Conservation (phyloP, 2,113 vertebrate genomes). For the Elachura formosa region DNA sequence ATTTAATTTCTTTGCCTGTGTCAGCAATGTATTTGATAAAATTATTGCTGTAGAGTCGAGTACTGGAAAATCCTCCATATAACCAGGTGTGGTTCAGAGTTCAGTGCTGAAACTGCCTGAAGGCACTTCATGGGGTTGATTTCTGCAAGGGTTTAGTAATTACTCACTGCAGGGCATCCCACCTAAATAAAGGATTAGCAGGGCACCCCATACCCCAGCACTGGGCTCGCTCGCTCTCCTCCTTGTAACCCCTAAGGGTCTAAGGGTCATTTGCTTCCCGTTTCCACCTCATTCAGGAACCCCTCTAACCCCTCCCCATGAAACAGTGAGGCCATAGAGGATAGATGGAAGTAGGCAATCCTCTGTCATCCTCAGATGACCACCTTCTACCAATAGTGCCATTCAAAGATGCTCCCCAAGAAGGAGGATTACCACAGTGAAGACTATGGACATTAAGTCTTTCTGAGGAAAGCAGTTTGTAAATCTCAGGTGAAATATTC, state of each 20-base stretch:
- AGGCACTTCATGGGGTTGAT: not conserved
- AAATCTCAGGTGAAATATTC: not conserved
- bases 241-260: not conserved
- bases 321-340: fast-evolving
- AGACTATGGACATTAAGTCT: not conserved
- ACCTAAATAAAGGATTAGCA: not conserved
- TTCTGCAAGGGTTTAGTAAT: not conserved
- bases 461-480: not conserved
- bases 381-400: fast-evolving
- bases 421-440: not conserved
- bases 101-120: not conserved
- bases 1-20: not conserved
- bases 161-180: not conserved
- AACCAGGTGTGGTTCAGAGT: not conserved
- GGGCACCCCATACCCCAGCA: not conserved
- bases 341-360: not conserved
- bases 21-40: not conserved
- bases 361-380: not conserved
- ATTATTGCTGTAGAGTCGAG: not conserved
- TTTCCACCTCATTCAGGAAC: not conserved
- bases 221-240: not conserved
- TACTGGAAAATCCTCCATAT: not conserved
- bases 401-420: not conserved
- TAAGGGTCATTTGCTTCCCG: not conserved
- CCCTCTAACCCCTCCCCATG: fast-evolving